Base-by-base conservation (phyloP, 1,140 invertebrate genomes). In the Ceratosolen fusciceps region DNA sequence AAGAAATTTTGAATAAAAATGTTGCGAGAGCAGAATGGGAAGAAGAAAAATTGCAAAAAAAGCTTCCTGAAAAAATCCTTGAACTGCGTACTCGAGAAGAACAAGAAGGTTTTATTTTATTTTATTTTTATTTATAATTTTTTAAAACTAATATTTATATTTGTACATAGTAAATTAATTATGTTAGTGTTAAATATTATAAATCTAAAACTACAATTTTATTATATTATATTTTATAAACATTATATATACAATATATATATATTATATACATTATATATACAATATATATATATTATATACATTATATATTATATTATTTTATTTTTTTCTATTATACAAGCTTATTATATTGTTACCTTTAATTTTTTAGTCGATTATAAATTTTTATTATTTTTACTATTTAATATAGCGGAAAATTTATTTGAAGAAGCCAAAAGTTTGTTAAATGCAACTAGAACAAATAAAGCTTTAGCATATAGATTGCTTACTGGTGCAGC, bases 401-500 rank as follows among this genome's bases (percentile, higher is more conserved):
- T 81, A 39, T 52, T 54, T 76, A 52, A 43, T 77, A 19, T 24
- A 95, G 94, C 92, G 21, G 93, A 94, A 86, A 91, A 92, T 67
- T 83, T 95, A 26, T 96, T 93, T 84, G 92, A 94, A 39, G 90
- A 90, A 52, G 95, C 94, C 2, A 90, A 93, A 83, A 87, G 84
- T 58, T 90, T 95, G 74, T 88, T 96, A 26, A 94, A 94, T 82
- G 93, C 93, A 39, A 93, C 93, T 9, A 91, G 92, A 34, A 91
- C 93, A 1, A 93, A 95, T 84, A 93, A 93, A 80, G 88, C 90
- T 0, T 91, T 92, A 74, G 93, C 94, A 10, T 95, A 95, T 83
- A 89, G 92, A 62, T 85, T 95, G 56, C 89, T 98, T 10, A 91
- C 93, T 39, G 89, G 93, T 81, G 96, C 97, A 0, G 95, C 96